Base-by-base conservation (phyloP, 2,888 invertebrate genomes). In the Yponomeuta sedellus region DNA sequence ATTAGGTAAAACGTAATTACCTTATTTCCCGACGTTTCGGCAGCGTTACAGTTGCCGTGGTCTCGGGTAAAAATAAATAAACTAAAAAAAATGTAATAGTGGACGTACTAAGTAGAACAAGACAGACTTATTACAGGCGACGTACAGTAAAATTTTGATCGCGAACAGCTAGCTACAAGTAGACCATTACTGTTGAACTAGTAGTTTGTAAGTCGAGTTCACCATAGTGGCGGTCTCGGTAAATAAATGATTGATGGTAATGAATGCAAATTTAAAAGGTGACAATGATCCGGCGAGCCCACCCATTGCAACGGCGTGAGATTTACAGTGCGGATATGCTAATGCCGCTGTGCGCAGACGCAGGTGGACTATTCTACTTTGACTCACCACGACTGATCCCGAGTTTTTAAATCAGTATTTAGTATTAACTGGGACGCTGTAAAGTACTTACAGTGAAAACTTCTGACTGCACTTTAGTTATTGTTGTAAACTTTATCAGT, bases 251-350 rank as follows among this genome's bases (percentile, higher is more conserved):
- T 73, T 73, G 73, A 86, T 83, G 83, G 74, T 83, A 88, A 90
- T 86, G 76, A 76, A 89, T 88, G 89, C 83, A 88, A 89, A 89
- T 88, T 85, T 87, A 87, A 85, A 86, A 85, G 85, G 87, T 86
- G 89, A 88, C 88, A 88, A 88, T 86, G 83, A 85, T 81, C 81
- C 81, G 84, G 80, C 80, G 80, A 34, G 34, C 34, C 34, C 34
- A 52, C 84, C 76, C 86, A 86, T 86, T 86, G 87, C 88, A 86
- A 82, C 83, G 74, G 77, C 63, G 22, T n/a, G 63, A 63, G 52
- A 63, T 64, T 63, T 66, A 57, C 64, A 64, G 64, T 57, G n/a
- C 25, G 65, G 59, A 65, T 65, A 65, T 65, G 65, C 40, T 34
- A 59, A 58, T 65, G 19, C 39, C 5, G 34, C 39, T 1, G 10